A percentile compares a stretch with the other conserved stretches of the same genome.
These are phyloP conservation scores for Meloidogyne exigua DNA, from an alignment of 1,140 invertebrate species.

Conservation along the genomic window DNA sequence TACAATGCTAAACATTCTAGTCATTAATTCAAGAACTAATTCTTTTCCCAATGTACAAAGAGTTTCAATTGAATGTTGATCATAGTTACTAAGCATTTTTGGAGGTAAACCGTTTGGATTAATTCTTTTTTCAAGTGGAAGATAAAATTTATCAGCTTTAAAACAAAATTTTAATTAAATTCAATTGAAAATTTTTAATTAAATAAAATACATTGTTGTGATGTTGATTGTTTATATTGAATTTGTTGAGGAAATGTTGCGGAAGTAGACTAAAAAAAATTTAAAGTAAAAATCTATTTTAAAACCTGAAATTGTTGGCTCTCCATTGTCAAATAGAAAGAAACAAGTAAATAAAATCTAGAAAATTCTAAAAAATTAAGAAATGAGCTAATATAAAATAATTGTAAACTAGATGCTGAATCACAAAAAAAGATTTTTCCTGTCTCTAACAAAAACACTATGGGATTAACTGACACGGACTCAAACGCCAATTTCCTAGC, in stretches of 20 bases:
- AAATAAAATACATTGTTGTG: slow-evolving; percentile 3
- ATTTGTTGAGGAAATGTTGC: not conserved
- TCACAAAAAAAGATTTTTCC: no score
- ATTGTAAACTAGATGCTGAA: no score
- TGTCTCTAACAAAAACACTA: no score
- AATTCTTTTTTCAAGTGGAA: slow-evolving; percentile 19
- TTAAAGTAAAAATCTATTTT: not conserved
- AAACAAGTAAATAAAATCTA: no score
- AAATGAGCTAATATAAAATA: no score
- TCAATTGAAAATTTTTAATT: not conserved
- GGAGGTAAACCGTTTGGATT: slow-evolving; percentile 9
- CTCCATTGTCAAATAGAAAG: no score
- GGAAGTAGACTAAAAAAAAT: not conserved
- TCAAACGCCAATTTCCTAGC: no score
- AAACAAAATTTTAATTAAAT: not conserved
- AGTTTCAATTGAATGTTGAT: slow-evolving; percentile 16
- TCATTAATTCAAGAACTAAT: slow-evolving; percentile 23
- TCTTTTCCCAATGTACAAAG: slow-evolving; percentile 26
- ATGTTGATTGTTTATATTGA: not conserved
- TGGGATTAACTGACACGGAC: no score
- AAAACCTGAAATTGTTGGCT: not conserved
- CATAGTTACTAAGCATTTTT: slow-evolving; percentile 14
- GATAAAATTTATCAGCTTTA: not conserved
- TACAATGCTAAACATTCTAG: slow-evolving; percentile 17
- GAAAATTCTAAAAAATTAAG: no score